phyloP scores from a whole-genome alignment of 2,888 invertebrate species.

The Neocrepidodera transversa region DNA sequence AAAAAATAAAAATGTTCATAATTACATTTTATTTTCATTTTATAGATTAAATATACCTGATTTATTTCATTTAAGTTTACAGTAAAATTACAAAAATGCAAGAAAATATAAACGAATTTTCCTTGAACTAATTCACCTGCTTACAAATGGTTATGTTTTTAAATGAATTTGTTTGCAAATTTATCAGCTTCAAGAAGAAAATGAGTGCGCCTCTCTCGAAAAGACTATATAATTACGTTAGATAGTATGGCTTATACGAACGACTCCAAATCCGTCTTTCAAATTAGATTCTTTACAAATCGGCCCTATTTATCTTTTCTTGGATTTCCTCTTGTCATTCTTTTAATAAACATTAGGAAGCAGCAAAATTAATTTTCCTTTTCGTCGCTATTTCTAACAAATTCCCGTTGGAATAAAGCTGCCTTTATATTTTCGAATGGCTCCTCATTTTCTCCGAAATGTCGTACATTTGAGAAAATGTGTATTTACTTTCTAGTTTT shows the following conservation, averaged over 20 bases:
- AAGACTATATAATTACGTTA: conserved; percentile 47
- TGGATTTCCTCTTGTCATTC: conserved; percentile 37
- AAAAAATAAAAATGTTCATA: too few species aligned
- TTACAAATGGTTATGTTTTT: conserved; percentile 51
- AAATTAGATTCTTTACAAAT: conserved; percentile 40
- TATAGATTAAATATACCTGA: too few species aligned
- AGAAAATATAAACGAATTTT: conserved; percentile 38
- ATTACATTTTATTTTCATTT: too few species aligned
- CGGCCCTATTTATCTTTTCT: conserved; percentile 38
- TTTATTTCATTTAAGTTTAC: too few species aligned
- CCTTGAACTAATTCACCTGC: conserved; percentile 41
- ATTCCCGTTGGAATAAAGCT: conserved; percentile 27
- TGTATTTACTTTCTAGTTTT: conserved; percentile 28
- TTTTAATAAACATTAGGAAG: conserved; percentile 38
- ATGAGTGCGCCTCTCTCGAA: conserved; percentile 36
- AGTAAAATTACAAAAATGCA: too few species aligned
- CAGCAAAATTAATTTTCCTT: conserved; percentile 35
- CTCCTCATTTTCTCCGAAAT: conserved; percentile 23
- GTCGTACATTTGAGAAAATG: conserved; percentile 25
- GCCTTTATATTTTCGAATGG: conserved; percentile 30
- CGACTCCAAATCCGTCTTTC: conserved; percentile 44
- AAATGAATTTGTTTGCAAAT: conserved; percentile 44
- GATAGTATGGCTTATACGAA: conserved; percentile 48
- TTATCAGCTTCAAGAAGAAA: conserved; percentile 31
- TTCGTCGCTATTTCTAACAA: conserved; percentile 31